Conservation (phyloP, 2,113 vertebrate genomes). For the Melanostigma gelatinosum region DNA sequence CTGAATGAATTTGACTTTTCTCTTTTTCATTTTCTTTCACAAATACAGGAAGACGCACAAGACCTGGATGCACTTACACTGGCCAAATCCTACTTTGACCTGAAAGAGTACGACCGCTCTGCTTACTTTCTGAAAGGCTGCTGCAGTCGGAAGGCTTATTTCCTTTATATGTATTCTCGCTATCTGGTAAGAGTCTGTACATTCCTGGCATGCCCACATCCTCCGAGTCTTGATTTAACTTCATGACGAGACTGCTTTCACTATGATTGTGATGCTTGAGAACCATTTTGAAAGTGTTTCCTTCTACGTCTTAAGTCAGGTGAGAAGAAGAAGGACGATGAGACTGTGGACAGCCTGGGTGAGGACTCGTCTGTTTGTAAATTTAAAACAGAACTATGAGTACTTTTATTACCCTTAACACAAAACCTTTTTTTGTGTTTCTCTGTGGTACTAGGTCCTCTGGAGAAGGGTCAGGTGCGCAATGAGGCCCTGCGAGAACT, state of each 20-base stretch:
- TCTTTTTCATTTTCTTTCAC: neutral
- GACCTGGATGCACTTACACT: conserved; percentile 95
- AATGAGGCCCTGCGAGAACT: conserved; percentile 95
- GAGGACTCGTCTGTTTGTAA: conserved; percentile 59
- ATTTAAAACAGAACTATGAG: neutral
- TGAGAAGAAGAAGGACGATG: conserved; percentile 99
- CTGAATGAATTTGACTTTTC: neutral
- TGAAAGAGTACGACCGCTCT: conserved; percentile 98
- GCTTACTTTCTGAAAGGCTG: conserved; percentile 95
- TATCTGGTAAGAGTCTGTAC: conserved; percentile 90
- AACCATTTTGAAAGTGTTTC: conserved; percentile 3
- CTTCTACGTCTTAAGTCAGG: conserved; percentile 87
- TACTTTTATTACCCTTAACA: rapidly evolving
- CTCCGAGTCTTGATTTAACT: neutral
- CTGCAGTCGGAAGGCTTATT: conserved; percentile 97
- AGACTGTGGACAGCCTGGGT: conserved; percentile 98
- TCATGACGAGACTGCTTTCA: neutral
- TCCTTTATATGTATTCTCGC: conserved; percentile 98
- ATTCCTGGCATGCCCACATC: neutral
- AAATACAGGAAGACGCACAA: conserved; percentile 90
- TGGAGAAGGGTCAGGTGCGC: conserved; percentile 98
- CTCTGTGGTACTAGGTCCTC: conserved; percentile 83
- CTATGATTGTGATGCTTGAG: neutral
- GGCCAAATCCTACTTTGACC: conserved; percentile 97
- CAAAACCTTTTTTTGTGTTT: neutral